Evolutionary conservation across 2,113 vertebrate species (phyloP).

Genomic region (Poecile atricapillus): DNA sequence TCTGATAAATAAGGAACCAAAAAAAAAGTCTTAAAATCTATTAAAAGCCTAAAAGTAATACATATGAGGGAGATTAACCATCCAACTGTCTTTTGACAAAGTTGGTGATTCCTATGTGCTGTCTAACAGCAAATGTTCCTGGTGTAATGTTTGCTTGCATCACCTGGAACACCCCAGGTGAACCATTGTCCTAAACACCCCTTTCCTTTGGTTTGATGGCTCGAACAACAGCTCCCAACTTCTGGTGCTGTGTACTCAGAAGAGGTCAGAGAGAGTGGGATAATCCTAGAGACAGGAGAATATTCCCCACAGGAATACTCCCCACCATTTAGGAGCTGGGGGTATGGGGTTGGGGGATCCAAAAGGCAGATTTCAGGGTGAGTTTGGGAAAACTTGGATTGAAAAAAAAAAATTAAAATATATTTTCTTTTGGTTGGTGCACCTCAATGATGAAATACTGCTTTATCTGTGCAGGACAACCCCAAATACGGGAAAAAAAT

Average conservation of each 20-base stretch:
- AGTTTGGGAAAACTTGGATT: neutral
- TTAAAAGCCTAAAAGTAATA: neutral
- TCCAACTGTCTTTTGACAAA: neutral
- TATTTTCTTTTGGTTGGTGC: neutral
- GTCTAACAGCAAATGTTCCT: neutral
- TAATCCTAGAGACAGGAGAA: neutral
- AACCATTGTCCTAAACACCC: neutral
- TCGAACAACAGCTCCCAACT: neutral
- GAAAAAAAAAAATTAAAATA: neutral
- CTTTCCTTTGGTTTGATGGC: neutral
- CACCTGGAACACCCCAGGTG: neutral
- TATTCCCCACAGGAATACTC: neutral
- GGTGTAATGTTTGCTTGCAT: neutral
- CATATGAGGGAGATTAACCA: neutral
- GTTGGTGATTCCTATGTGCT: neutral
- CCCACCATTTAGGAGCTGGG: neutral
- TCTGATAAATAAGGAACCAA: neutral
- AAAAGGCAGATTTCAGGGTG: neutral
- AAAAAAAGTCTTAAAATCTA: neutral
- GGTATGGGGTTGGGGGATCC: neutral
- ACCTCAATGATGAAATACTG: neutral
- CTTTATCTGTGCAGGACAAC: neutral
- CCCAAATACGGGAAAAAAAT: neutral
- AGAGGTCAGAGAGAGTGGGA: too few species aligned
- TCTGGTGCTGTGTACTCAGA: accelerated